Evolutionary conservation across 2,797 vertebrate genomes (phyloP).

Genomic region (Pseudotriccus pelzelni): DNA sequence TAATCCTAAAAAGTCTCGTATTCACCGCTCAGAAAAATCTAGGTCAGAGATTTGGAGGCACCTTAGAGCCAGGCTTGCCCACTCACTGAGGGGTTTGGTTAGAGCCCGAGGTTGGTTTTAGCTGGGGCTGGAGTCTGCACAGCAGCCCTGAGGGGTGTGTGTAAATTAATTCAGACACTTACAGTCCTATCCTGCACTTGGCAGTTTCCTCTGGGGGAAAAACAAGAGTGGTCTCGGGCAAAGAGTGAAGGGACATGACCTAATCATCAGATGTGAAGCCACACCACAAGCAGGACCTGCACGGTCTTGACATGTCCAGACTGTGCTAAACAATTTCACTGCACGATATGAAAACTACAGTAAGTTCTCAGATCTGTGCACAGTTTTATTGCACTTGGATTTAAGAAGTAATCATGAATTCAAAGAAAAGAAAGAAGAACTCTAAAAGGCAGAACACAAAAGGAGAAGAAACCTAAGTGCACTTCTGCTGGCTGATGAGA

Average conservation of each 20-base stretch:
- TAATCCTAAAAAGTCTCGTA: not conserved
- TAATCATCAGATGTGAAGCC: not conserved
- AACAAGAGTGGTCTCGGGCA: not conserved
- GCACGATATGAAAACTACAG: fast-evolving
- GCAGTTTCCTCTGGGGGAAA: not conserved
- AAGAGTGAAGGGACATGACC: not conserved
- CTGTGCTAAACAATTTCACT: not conserved
- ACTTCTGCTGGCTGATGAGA: not conserved
- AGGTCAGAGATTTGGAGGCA: not conserved
- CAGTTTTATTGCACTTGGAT: not conserved
- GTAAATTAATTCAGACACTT: not conserved
- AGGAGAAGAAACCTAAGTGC: not conserved
- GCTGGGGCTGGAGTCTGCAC: not conserved
- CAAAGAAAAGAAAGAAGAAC: too few species aligned
- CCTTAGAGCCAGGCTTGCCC: not conserved
- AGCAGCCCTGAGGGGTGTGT: not conserved
- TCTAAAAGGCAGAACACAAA: not conserved
- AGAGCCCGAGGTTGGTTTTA: not conserved
- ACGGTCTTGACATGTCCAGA: fast-evolving
- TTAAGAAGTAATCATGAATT: not conserved
- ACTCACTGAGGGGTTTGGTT: not conserved
- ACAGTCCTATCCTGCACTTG: not conserved
- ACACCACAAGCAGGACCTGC: not conserved
- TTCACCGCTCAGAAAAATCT: not conserved
- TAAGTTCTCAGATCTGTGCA: not conserved